Conservation (phyloP, 2,797 vertebrate genomes). For the Alcedo atthis region DNA sequence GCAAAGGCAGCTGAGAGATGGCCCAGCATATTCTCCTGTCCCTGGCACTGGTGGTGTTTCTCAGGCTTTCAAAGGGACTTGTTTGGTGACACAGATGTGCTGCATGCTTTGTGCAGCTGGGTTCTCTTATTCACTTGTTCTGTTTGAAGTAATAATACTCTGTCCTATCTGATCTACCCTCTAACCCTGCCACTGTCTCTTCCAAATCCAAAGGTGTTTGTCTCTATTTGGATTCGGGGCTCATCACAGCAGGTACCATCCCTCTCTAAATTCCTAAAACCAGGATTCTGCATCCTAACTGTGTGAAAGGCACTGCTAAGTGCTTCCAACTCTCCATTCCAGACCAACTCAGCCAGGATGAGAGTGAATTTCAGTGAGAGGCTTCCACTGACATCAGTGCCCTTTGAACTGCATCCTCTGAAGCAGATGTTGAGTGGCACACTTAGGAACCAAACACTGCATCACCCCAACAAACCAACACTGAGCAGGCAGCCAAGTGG, state of each 20-base stretch:
- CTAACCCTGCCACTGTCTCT: neutral
- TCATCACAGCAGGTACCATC: neutral
- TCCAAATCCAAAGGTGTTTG: accelerated
- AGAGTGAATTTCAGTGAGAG: neutral
- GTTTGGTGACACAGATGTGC: neutral
- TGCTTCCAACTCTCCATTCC: neutral
- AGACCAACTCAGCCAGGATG: neutral
- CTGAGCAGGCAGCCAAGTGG: neutral
- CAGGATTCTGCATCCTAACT: neutral
- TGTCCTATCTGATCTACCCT: neutral
- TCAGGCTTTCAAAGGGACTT: slow-evolving; percentile 16
- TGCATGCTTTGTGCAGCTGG: neutral
- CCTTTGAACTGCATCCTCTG: neutral
- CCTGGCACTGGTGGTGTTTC: neutral
- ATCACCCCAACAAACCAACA: neutral
- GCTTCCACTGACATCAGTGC: neutral
- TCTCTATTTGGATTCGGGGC: neutral
- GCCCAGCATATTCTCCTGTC: neutral
- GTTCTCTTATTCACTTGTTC: neutral
- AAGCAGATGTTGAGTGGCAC: neutral
- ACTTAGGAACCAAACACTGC: neutral
- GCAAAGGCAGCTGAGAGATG: neutral
- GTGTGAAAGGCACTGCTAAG: too few relatives aligned
- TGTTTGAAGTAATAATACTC: neutral
- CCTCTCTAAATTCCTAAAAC: neutral